These are phyloP conservation scores for Dasyurus viverrinus DNA, from an alignment of 2,113 vertebrate species.

Conservation along the genomic window DNA sequence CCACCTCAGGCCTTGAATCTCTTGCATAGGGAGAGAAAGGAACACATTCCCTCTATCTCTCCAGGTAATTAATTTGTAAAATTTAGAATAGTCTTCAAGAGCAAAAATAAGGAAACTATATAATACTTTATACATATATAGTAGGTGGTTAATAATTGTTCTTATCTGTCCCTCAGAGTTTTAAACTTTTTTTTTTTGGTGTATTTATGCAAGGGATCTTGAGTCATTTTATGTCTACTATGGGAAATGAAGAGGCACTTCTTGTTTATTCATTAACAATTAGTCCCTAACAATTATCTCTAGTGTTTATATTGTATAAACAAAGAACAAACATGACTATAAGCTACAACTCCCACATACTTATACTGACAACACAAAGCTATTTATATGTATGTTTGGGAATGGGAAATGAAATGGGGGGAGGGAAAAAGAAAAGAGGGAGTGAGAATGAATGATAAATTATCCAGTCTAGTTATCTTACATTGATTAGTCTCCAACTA, in stretches of 20 bases:
- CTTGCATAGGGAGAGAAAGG: neutral
- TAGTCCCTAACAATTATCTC: conserved; percentile 42
- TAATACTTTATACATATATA: neutral
- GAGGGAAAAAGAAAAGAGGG: neutral
- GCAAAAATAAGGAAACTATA: neutral
- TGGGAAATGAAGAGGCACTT: conserved; percentile 36
- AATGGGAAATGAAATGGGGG: neutral
- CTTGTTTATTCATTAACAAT: conserved; percentile 40
- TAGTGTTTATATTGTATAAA: conserved; percentile 29
- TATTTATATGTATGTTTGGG: neutral
- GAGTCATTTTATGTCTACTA: conserved; percentile 24
- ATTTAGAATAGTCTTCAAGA: neutral
- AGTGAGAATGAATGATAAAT: conserved; percentile 15
- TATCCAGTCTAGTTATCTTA: conserved; percentile 34
- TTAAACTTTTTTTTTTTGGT: neutral
- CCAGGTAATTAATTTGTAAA: neutral
- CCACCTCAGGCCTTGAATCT: neutral
- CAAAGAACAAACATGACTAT: conserved; percentile 36
- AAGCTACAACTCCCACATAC: conserved; percentile 25
- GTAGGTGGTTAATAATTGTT: neutral
- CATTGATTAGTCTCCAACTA: conserved; percentile 40
- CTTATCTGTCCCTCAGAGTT: neutral
- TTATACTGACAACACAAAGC: neutral
- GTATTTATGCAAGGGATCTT: neutral
- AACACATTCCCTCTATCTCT: neutral